Base-by-base conservation (phyloP, 1,140 invertebrate genomes). In the Acromyrmex heyeri region DNA sequence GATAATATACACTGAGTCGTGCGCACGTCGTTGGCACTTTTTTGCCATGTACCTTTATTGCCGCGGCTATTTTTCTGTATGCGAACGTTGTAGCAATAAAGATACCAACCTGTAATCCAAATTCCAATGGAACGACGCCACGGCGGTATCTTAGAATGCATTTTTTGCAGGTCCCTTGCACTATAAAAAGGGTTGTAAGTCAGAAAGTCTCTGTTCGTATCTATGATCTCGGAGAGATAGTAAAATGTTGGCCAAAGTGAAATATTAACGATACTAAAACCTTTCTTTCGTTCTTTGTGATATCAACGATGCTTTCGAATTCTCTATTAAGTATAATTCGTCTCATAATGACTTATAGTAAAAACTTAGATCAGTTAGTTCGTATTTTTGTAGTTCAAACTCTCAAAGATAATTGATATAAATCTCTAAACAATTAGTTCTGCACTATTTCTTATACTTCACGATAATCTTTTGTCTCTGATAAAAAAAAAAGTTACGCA, bases 21-120 rank as follows among this genome's bases (percentile, higher is more conserved):
- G 5, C n/a, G 24, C 24, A 24, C 24, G 18, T 18, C 21, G 34
- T 75, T 62, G 44, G 30, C 73, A 65, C 70, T 59, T 77, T 85
- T 78, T 83, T 57, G 8, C 5, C 24, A 7, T 48, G 24, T 44
- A 55, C 10, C 48, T 78, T 85, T 85, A 85, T 78, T 85, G 48
- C 14, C 82, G 34, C 48, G 4, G 48, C 5, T 62, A 24, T 57
- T 61, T 67, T 61, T 81, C 61, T 62, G 44, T 38, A 55, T 24
- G 44, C 44, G 21, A 38, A 38, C 53, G 81, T 70, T 77, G 85
- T 24, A 34, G 85, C 85, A 89, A 82, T 87, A 86, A 87, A 89
- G 85, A 79, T 86, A 89, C 76, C 65, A 73, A 75, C 87, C 87
- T 70, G 72, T 82, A 89, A 87, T 89, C 72, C 61, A 88, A 65